Base-by-base conservation (phyloP, 2,113 vertebrate genomes). In the Gila orcuttii region DNA sequence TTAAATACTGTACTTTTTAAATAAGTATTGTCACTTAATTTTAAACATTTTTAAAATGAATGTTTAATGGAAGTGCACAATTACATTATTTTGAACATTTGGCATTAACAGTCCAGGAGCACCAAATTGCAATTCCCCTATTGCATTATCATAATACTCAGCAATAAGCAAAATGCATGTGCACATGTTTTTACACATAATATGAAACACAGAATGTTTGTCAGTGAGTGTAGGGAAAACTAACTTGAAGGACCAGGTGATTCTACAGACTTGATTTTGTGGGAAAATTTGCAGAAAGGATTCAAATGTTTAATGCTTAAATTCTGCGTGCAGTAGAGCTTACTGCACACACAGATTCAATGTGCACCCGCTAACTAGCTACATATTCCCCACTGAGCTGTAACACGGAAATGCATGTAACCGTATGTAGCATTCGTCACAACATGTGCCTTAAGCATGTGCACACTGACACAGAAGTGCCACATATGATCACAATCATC, bases 401-500 rank as follows among this genome's bases (percentile, higher is more conserved):
- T 19, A 69, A 36, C 66, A 69, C 17, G 9, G 7, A 69, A 39
- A 21, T 8, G 3, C 9, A 69, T 39, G 33, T 69, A 39, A 69
- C 17, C 3, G 3, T 21, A 21, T 21, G 19, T 69, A 39, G 36
- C 66, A 39, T 25, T n/a, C 10, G 1, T 12, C n/a, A 0, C n/a
- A 25, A 12, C 8, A 11, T 69, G 66, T 39, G 33, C 66, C 66
- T 39, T 69, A 21, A 69, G 66, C 66, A 36, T 69, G 66, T 69
- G 66, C 66, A 39, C 33, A 69, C 33, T 69, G 66, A 69, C 66
- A 69, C 66, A 69, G 66, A 69, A 69, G 39, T 10, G 66, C 31
- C 66, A 36, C 17, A 4, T 21, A 69, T 36, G 66, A 69, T 69
- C 9, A 10, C 66, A 69, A 2, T 69, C 66, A 1, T 10, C 33